Evolutionary conservation across 2,113 vertebrate genomes (phyloP), one percentile per base, ranked within the genome.

Genomic region (Hypomesus transpacificus): DNA sequence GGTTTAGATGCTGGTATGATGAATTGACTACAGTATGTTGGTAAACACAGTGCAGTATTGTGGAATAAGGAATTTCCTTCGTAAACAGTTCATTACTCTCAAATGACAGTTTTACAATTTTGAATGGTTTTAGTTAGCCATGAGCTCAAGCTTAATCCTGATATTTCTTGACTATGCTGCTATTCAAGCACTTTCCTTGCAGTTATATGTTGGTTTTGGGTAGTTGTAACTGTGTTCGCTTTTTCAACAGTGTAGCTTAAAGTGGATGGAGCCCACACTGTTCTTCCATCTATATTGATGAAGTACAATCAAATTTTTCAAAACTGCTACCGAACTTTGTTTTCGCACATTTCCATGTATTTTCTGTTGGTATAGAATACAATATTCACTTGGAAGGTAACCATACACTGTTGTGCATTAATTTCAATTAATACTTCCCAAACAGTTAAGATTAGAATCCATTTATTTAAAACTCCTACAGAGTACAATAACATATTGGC

Each of bases 241-340:
- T 60, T 67, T 75, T 67, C 31, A 58, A 31, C 58, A 24, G 9
- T 68, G 39, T 70, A 66, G 39, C 26, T 72, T 65, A 53, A 58
- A 21, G 26, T 59, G 18, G 8, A 24, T 28, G 51, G 58, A 66
- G 34, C 54, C 18, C 3, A 67, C 74, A 67, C 74, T 75, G 46
- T 76, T 52, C 75, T 69, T 24, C 22, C 14, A 22, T 54, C 70
- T 53, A 58, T 66, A 71, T 50, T 69, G 51, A 77, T 78, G 70
- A 72, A 53, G 18, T 79, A 73, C 56, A 77, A 71, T 63, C 61
- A 73, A 26, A 58, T 80, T 76, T 82, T 80, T 79, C 39, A 79
- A 83, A 85, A 81, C 87, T 86, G 87, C 87, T 84, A 77, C 26
- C 66, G 70, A 79, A 74, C 34, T 75, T 80, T 51, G 75, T 69